Conservation (phyloP, 2,888 invertebrate species). For the Nebria brevicollis region DNA sequence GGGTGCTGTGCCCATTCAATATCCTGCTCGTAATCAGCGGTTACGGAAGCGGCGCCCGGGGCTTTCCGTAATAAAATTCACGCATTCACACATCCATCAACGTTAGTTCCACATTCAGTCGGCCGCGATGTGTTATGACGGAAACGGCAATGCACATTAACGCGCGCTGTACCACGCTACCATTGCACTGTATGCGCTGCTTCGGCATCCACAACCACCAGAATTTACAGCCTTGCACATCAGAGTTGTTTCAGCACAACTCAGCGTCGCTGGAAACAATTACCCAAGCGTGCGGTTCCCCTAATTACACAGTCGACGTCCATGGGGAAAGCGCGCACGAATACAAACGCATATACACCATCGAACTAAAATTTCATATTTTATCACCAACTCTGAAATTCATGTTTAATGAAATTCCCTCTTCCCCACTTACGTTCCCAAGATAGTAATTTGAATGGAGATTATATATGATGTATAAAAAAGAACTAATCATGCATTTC, state of each 20-base stretch:
- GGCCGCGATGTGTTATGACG: conserved; percentile 27
- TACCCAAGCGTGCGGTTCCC: conserved; percentile 26
- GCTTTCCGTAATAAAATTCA: conserved; percentile 36
- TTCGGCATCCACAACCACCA: background rate
- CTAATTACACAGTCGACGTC: conserved; percentile 14
- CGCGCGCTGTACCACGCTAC: conserved; percentile 2
- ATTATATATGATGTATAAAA: background rate
- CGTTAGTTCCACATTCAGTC: conserved; percentile 26
- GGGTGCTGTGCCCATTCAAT: conserved; percentile 5
- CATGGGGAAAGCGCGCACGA: background rate
- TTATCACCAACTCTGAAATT: background rate
- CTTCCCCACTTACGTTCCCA: background rate
- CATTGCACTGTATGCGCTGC: background rate
- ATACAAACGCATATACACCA: background rate
- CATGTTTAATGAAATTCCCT: background rate
- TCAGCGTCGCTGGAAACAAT: conserved; percentile 21
- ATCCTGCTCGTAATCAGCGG: conserved; percentile 19
- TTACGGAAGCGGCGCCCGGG: conserved; percentile 5
- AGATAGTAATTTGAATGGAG: background rate
- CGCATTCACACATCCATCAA: conserved; percentile 41
- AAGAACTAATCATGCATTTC: background rate
- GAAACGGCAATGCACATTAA: conserved; percentile 31
- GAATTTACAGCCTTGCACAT: background rate
- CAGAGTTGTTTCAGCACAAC: background rate
- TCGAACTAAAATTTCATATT: conserved; percentile 1